Percentiles rank a stretch among this genome's conserved stretches.
Conservation (phyloP, 2,888 invertebrate genomes). For the Apocheima hispidaria region DNA sequence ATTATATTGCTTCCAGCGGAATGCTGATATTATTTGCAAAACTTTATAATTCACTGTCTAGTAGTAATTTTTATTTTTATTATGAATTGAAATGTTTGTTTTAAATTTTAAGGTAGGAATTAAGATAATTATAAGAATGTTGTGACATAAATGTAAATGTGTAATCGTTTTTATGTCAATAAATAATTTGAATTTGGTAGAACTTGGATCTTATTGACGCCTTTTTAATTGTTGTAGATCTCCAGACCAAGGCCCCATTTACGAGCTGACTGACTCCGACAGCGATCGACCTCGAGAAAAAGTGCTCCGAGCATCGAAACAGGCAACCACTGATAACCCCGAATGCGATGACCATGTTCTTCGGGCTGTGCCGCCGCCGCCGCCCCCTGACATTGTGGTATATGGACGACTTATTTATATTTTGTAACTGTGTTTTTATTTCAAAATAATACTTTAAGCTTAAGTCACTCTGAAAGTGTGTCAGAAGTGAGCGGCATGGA, state of each 20-base stretch:
- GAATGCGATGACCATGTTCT: constrained; percentile 53
- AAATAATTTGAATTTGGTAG: neutral
- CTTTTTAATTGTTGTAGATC: constrained; percentile 44
- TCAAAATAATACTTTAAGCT: neutral
- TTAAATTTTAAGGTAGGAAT: too few species aligned
- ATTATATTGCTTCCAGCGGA: too few species aligned
- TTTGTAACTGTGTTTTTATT: neutral
- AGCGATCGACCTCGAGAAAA: constrained; percentile 50
- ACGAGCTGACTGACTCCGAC: constrained; percentile 65
- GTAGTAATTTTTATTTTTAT: too few species aligned
- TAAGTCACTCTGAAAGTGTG: neutral
- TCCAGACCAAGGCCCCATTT: constrained; percentile 66
- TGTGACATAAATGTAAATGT: too few species aligned
- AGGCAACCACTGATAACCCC: constrained; percentile 41
- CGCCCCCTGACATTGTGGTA: constrained; percentile 73
- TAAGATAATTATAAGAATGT: too few species aligned
- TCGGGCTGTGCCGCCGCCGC: constrained; percentile 40
- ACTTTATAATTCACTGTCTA: too few species aligned
- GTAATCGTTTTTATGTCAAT: too few species aligned
- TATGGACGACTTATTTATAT: neutral
- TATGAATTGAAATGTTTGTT: too few species aligned
- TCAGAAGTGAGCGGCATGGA: neutral
- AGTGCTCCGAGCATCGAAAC: constrained; percentile 47
- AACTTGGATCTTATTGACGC: neutral
- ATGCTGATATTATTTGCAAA: neutral